Evolutionary conservation across 2,888 invertebrate genomes (phyloP), one percentile per base, ranked within the genome.

Genomic region (Hermaeophaga mercurialis): DNA sequence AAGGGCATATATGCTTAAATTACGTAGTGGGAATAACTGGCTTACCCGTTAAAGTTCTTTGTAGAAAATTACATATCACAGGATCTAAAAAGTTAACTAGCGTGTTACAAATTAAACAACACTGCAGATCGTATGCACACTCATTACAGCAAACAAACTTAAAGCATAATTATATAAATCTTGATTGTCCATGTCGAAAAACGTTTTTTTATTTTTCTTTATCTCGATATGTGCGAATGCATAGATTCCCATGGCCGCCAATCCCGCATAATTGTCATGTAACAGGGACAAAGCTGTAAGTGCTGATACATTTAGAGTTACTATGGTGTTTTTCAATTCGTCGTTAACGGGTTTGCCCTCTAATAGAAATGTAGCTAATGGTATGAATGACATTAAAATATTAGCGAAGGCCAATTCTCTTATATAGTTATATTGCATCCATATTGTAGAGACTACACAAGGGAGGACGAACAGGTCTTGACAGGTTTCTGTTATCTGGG

Each of bases 81-180:
- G n/a, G n/a, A n/a, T n/a, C n/a, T n/a, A n/a, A n/a, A n/a, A n/a
- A n/a, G n/a, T n/a, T n/a, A n/a, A n/a, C n/a, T n/a, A n/a, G n/a
- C n/a, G n/a, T n/a, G n/a, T n/a, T n/a, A n/a, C n/a, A n/a, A n/a
- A n/a, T n/a, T n/a, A n/a, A n/a, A n/a, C n/a, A n/a, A 33, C 46
- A 52, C 19, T 28, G 2, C 6, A 9, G 9, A 34, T 12, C 3
- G 12, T 14, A 3, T 12, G 33, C 2, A 34, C 1, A 24, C 41
- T 41, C 11, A 12, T 11, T 6, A 41, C 2, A 22, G 41, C 41
- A 12, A 41, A 41, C 15, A 22, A 18, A 19, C 22, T 24, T 4
- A 44, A 44, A 48, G n/a, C 54, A 19, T 26, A 48, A 39, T 14
- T 34, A 41, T 24, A 49, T 6, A 8, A 3, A 11, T 26, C 45